A percentile compares a stretch with the other conserved stretches of the same genome.
These are phyloP conservation scores for Flexamia atlantica DNA, from an alignment of 2,888 invertebrate genomes.

Conservation along the genomic window DNA sequence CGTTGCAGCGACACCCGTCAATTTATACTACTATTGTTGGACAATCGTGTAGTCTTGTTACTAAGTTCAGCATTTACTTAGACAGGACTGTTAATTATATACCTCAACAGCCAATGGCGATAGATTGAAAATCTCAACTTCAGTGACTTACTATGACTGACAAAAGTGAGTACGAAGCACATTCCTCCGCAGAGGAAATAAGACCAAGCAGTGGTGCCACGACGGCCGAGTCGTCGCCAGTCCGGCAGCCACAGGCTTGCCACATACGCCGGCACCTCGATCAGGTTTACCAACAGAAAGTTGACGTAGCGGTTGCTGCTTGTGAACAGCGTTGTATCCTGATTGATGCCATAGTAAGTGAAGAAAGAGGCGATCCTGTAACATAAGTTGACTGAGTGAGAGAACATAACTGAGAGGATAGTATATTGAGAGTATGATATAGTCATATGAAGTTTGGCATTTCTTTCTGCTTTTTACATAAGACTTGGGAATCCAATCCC, in stretches of 20 bases:
- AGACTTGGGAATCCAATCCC: no score
- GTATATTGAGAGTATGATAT: no score
- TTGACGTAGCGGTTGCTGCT: conserved; percentile 79
- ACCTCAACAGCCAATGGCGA: background rate
- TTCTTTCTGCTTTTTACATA: no score
- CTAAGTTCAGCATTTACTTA: no score
- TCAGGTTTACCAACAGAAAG: conserved; percentile 78
- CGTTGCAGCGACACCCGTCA: no score
- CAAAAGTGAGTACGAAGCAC: background rate
- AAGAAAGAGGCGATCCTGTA: conserved; percentile 49
- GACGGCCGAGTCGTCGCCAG: conserved; percentile 15
- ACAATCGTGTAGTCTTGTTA: no score
- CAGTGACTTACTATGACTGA: background rate
- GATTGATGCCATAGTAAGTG: conserved; percentile 35
- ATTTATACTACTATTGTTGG: no score
- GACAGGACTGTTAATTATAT: no score
- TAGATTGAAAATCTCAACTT: no score
- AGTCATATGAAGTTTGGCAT: no score
- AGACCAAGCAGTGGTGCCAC: conserved; percentile 17
- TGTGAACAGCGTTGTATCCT: background rate
- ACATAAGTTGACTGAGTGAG: no score
- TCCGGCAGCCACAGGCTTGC: conserved; percentile 49
- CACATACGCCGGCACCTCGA: conserved; percentile 71
- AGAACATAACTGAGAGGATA: no score
- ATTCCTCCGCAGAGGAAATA: conserved; percentile 8